Conservation (phyloP, 2,797 vertebrate species). For the Numenius phaeopus region DNA sequence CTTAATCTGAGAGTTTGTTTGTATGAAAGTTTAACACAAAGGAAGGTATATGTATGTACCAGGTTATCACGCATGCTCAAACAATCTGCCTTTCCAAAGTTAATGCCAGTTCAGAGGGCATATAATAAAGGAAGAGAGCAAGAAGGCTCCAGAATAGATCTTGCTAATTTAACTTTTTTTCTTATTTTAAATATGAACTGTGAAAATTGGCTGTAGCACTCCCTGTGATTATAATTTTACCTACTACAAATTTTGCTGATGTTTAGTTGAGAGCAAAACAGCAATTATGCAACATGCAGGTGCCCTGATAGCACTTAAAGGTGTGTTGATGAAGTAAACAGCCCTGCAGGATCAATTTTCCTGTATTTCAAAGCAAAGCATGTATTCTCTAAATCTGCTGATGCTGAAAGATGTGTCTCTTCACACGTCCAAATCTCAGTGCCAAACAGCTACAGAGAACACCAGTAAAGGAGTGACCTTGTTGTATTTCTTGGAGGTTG, state of each 20-base stretch:
- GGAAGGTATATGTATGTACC: not conserved
- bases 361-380: conserved; percentile 5
- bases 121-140: not conserved
- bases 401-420: conserved; percentile 45
- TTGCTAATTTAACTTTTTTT: not conserved
- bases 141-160: not conserved
- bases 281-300: conserved; percentile 50
- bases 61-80: not conserved
- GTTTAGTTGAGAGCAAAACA: conserved; percentile 2
- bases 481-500: not conserved
- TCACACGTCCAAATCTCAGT: not conserved
- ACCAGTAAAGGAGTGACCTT: not conserved
- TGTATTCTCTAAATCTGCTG: conserved; percentile 39
- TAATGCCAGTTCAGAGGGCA: not conserved
- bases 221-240: conserved; percentile 8
- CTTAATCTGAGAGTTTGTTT: not conserved
- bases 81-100: not conserved
- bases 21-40: not conserved
- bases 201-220: conserved; percentile 34
- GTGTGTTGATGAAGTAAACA: conserved; percentile 52
- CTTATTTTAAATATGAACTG: not conserved
- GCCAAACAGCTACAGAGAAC: conserved; percentile 7
- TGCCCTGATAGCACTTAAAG: conserved; percentile 27
- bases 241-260: conserved; percentile 36
- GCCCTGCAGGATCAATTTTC: conserved; percentile 67